phyloP scores from a whole-genome alignment of 2,797 vertebrate genomes.

The Apodemus agrarius region DNA sequence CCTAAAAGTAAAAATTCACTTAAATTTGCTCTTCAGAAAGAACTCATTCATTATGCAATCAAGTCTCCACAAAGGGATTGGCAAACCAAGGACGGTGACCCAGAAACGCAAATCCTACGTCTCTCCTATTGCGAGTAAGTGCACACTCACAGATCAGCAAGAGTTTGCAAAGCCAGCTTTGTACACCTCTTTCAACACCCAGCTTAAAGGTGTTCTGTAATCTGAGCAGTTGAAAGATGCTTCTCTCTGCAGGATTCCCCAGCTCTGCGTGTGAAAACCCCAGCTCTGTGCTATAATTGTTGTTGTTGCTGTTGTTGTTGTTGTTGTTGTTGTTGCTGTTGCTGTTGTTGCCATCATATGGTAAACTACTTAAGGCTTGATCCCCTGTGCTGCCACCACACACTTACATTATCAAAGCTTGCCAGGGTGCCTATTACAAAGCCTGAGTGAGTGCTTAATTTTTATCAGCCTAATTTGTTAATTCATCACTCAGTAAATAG shows the following conservation, averaged over 20 bases:
- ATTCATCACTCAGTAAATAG: not conserved
- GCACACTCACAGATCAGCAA: not conserved
- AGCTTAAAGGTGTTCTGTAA: not conserved
- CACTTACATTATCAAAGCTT: not conserved
- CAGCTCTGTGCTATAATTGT: not conserved
- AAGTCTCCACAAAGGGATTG: not conserved
- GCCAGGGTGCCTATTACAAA: not conserved
- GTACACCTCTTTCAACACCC: not conserved
- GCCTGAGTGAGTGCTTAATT: not conserved
- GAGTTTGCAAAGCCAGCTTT: not conserved
- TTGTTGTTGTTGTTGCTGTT: too few relatives aligned
- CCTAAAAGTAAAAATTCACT: not conserved
- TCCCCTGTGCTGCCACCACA: rapidly evolving
- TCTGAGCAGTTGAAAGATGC: not conserved
- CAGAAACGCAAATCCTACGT: not conserved
- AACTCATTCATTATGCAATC: not conserved
- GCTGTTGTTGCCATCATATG: too few relatives aligned
- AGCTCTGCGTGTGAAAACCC: not conserved
- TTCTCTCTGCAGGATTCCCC: not conserved
- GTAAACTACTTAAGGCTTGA: not conserved
- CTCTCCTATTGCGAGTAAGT: not conserved
- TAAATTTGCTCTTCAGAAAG: not conserved
- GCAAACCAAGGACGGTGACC: not conserved
- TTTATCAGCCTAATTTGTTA: not conserved
- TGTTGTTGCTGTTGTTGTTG: too few relatives aligned